Conservation (phyloP, 2,113 vertebrate species). For the Meles meles region DNA sequence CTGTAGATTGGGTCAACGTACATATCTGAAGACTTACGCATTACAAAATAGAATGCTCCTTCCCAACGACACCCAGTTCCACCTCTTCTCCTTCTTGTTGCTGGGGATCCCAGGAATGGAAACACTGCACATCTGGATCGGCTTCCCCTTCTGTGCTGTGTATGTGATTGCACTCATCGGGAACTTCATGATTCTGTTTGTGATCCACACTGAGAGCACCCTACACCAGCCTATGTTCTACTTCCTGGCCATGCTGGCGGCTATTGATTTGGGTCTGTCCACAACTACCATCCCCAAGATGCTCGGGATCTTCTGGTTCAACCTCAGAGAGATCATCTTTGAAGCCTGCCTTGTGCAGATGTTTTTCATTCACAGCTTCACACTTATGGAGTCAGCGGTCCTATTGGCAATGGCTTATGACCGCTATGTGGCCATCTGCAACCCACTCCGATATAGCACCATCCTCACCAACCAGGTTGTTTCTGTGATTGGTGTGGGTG, state of each 20-base stretch:
- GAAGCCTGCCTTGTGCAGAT: slow-evolving; percentile 54
- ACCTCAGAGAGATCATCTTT: slow-evolving; percentile 51
- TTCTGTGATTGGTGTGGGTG: slow-evolving; percentile 14
- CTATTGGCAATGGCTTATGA: slow-evolving; percentile 71
- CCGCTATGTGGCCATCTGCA: slow-evolving; percentile 68
- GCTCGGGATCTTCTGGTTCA: slow-evolving; percentile 62
- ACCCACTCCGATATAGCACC: slow-evolving; percentile 49
- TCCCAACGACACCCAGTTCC: slow-evolving; percentile 24
- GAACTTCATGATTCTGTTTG: slow-evolving; percentile 51
- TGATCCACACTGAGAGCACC: slow-evolving; percentile 50
- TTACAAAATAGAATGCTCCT: not conserved
- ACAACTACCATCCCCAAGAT: slow-evolving; percentile 67
- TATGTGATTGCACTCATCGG: slow-evolving; percentile 56
- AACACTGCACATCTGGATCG: slow-evolving; percentile 47
- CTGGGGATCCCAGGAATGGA: slow-evolving; percentile 65
- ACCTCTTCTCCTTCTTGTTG: slow-evolving; percentile 28
- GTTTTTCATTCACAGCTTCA: slow-evolving; percentile 67
- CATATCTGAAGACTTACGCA: not conserved
- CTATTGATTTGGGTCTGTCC: slow-evolving; percentile 59
- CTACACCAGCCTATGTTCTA: slow-evolving; percentile 69
- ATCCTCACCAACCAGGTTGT: slow-evolving; percentile 46
- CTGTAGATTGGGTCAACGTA: not conserved
- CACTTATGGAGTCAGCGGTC: slow-evolving; percentile 55
- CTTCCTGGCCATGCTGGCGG: slow-evolving; percentile 61
- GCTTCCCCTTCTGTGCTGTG: slow-evolving; percentile 65